Evolutionary conservation across 2,888 invertebrate species (phyloP).

Genomic region (Eupithecia inturbata): DNA sequence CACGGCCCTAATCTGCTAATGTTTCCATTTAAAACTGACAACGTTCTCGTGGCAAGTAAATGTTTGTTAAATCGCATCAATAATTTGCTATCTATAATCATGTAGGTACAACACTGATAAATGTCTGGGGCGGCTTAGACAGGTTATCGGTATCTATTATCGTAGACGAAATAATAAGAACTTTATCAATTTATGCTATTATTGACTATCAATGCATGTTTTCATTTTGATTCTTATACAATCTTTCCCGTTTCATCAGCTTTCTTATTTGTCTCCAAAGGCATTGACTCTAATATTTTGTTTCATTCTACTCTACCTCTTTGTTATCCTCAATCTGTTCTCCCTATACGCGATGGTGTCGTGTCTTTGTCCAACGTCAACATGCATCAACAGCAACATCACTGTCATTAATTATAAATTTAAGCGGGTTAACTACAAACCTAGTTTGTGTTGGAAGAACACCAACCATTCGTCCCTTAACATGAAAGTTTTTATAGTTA

Average conservation of each 20-base stretch:
- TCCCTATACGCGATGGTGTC: not conserved
- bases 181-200: not conserved
- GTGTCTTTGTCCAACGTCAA: not conserved
- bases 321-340: not conserved
- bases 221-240: not conserved
- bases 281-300: not conserved
- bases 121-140: conserved; percentile 12
- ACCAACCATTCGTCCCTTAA: too few species aligned
- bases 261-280: not conserved
- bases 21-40: conserved; percentile 11
- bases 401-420: too few species aligned
- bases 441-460: too few species aligned
- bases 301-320: not conserved
- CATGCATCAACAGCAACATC: not conserved
- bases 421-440: too few species aligned
- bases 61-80: not conserved
- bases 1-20: conserved; percentile 10
- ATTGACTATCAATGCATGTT: not conserved
- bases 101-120: conserved; percentile 16
- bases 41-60: not conserved
- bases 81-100: conserved; percentile 5
- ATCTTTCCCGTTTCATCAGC: not conserved
- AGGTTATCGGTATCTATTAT: not conserved
- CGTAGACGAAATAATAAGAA: not conserved
- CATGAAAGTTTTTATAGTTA: too few species aligned